Evolutionary conservation across 2,113 vertebrate species (phyloP), one percentile per base, ranked within the genome.

Genomic region (Colaptes auratus): DNA sequence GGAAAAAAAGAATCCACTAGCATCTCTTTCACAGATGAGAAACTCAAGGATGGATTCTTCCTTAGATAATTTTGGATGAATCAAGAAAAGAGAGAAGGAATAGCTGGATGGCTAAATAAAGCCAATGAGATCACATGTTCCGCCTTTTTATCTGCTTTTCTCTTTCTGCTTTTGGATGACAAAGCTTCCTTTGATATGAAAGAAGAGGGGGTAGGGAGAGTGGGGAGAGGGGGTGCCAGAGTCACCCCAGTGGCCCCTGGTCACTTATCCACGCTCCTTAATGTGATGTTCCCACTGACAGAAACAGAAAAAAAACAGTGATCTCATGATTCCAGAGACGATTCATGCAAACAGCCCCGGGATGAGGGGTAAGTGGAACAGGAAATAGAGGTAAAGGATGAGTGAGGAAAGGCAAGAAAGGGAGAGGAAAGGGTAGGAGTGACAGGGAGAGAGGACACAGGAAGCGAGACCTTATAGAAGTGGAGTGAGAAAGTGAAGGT

Each of bases 101-200:
- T 87, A 93, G 89, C 70, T 91, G 88, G 56, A 82, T 87, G 90
- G 82, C 97, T 97, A 98, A 97, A 97, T 97, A 96, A 97, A 98
- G 94, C 92, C 73, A 96, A 84, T 97, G 96, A 97, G 96, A 96
- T 98, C 97, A 98, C 97, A 97, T 97, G 97, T 96, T 97, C 97
- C 1, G 88, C 93, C 86, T 97, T 97, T 97, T 97, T 97, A 97
- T 97, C 95, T 97, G 92, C 95, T 97, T 96, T 95, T 95, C 90
- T 96, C 64, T 79, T 96, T 96, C 96, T 96, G 86, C 92, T 96
- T 97, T 97, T 94, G 88, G 93, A 96, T 82, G 96, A 98, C 97
- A 98, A 97, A 97, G 96, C 91, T 86, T 88, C 78, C 93, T 97
- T 97, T 98, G 94, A 97, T 95, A 88, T 33, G 75, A 74, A 88